Evolutionary conservation across 1,140 invertebrate genomes (phyloP), one percentile per base, ranked within the genome.

Genomic region (Sminthurides bifidus): DNA sequence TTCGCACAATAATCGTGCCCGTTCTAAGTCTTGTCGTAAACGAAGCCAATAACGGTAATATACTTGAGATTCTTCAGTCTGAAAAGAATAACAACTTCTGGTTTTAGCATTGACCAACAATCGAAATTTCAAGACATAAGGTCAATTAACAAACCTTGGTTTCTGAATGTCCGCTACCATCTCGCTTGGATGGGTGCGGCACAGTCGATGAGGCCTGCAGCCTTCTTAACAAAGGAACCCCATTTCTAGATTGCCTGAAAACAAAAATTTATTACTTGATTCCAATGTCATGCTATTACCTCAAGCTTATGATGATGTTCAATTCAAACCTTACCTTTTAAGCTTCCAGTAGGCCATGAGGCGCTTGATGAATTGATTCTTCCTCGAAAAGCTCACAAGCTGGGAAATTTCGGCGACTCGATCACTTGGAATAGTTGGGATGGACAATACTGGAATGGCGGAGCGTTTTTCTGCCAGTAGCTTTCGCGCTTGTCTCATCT

Each of bases 1-100:
- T 72, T 97, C 93, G 68, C 93, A 92, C 0, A 97, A 75, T 19
- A 97, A 75, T 64, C 93, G 78, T 3, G 90, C 92, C 57, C 90
- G 78, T 72, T 98, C 94, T 38, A 97, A 74, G 72, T 97, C 92
- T 68, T 97, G 92, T 5, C 93, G 76, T 60, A 98, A 74, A 66
- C 89, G 83, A 67, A 95, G 88, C 87, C 91, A 94, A 68, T 93
- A 93, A 68, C 92, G 92, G 0, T 95, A 74, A 66, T 96, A 43
- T 5, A 26, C 35, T 31, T 51, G 26, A 17, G 33, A 30, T 5
- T 45, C 54, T 3, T 30, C 54, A 26, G 40, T 58, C 43, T 58
- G 26, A 1, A 5, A 50, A 35, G 33, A 51, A 35, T 17, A 14
- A 14, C 12, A 35, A 31, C 6, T 33, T 8, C 4, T 51, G 15